Evolutionary conservation across 1,140 invertebrate genomes (phyloP).

Genomic region (Magallana gigas): DNA sequence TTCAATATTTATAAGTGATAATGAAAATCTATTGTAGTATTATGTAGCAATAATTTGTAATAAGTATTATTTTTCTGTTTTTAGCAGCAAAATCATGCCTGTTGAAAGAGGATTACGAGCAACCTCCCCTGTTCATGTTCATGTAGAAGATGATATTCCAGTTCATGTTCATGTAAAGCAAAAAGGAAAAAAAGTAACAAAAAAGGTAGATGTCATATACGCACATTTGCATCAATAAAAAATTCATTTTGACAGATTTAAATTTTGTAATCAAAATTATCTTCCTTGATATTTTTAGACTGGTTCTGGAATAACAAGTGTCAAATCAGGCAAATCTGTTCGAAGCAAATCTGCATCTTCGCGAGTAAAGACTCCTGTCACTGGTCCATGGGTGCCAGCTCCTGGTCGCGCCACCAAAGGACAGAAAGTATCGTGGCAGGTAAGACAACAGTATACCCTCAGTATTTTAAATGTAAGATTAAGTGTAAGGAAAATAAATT

Average conservation of each 20-base stretch:
- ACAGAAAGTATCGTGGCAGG: conserved; percentile 75
- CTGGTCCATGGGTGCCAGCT: conserved; percentile 76
- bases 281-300: conserved; percentile 36
- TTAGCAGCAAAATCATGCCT: conserved; percentile 58
- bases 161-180: conserved; percentile 78
- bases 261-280: no score
- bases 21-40: no score
- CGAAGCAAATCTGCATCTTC: conserved; percentile 49
- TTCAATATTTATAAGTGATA: no score
- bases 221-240: neutral
- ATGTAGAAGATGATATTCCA: conserved; percentile 76
- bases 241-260: neutral
- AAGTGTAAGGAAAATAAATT: neutral
- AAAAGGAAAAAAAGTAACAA: conserved; percentile 66
- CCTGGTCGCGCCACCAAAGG: conserved; percentile 75
- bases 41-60: no score
- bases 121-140: conserved; percentile 77
- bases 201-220: neutral
- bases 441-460: conserved; percentile 51
- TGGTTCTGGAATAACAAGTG: conserved; percentile 20
- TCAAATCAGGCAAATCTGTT: conserved; percentile 40
- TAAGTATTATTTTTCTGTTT: neutral
- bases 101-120: conserved; percentile 68
- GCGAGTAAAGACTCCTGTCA: conserved; percentile 69
- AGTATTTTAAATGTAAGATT: neutral